Conservation (phyloP, 2,113 vertebrate species). For the Meriones unguiculatus region DNA sequence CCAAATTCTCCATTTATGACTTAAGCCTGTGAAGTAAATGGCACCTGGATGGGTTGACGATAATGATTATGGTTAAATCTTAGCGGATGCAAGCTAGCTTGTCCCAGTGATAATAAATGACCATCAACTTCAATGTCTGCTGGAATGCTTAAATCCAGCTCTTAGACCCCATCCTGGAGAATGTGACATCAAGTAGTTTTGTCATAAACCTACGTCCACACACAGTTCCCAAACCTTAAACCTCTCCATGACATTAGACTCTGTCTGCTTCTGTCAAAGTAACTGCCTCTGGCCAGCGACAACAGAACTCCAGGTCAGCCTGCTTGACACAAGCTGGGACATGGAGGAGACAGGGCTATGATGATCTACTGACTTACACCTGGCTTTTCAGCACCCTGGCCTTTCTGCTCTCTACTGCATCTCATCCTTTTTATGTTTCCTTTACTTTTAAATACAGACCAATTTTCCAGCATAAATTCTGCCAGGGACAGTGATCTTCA, state of each 20-base stretch:
- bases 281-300: neutral
- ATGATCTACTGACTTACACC: neutral
- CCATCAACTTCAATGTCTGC: neutral
- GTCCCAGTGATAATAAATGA: neutral
- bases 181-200: neutral
- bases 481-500: conserved; percentile 17
- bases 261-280: neutral
- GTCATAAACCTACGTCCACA: neutral
- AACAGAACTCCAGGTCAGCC: neutral
- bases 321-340: neutral
- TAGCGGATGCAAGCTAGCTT: neutral
- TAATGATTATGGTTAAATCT: neutral
- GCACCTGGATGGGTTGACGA: neutral
- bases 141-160: neutral
- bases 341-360: neutral
- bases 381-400: neutral
- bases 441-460: conserved; percentile 51
- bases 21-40: conserved; percentile 2
- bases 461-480: conserved; percentile 21
- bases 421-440: conserved; percentile 33
- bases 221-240: neutral
- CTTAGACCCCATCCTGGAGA: neutral
- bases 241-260: neutral
- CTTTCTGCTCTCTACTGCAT: conserved; percentile 35
- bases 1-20: neutral